phyloP scores from a whole-genome alignment of 2,113 vertebrate species.

The Gnathonemus longibarbis region DNA sequence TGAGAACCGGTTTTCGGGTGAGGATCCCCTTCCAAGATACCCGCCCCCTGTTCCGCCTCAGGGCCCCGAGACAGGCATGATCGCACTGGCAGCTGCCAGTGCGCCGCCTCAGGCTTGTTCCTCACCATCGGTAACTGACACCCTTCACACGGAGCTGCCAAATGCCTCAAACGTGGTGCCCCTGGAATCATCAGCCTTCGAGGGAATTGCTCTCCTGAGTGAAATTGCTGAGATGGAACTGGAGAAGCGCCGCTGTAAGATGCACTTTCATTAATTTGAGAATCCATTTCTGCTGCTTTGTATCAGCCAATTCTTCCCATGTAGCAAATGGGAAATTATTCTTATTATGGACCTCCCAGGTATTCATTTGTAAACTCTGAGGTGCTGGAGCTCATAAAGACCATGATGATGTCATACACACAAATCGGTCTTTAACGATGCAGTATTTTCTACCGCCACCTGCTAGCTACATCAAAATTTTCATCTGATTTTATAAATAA shows the following conservation, averaged over 20 bases:
- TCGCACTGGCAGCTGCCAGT: slow-evolving; percentile 73
- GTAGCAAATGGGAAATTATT: neutral
- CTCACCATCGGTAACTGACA: slow-evolving; percentile 39
- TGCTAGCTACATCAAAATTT: neutral
- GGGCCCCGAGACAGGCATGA: slow-evolving; percentile 88
- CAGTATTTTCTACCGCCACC: neutral
- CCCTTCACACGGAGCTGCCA: neutral
- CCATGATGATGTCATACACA: neutral
- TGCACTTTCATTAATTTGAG: slow-evolving; percentile 23
- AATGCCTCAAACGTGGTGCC: slow-evolving; percentile 47
- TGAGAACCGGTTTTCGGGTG: slow-evolving; percentile 40
- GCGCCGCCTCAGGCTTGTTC: slow-evolving; percentile 76
- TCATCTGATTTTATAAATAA: neutral
- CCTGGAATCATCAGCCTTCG: slow-evolving; percentile 69
- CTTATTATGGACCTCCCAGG: neutral
- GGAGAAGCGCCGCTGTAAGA: slow-evolving; percentile 62
- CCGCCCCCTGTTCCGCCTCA: slow-evolving; percentile 55
- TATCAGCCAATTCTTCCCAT: neutral
- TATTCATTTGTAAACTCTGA: neutral
- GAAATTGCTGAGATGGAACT: slow-evolving; percentile 85
- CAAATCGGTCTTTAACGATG: neutral
- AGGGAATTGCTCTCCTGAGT: slow-evolving; percentile 90
- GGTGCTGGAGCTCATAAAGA: neutral
- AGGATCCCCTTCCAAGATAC: slow-evolving; percentile 24
- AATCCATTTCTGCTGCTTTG: neutral